Base-by-base conservation (phyloP, 2,113 vertebrate genomes). In the Paramormyrops kingsleyae region DNA sequence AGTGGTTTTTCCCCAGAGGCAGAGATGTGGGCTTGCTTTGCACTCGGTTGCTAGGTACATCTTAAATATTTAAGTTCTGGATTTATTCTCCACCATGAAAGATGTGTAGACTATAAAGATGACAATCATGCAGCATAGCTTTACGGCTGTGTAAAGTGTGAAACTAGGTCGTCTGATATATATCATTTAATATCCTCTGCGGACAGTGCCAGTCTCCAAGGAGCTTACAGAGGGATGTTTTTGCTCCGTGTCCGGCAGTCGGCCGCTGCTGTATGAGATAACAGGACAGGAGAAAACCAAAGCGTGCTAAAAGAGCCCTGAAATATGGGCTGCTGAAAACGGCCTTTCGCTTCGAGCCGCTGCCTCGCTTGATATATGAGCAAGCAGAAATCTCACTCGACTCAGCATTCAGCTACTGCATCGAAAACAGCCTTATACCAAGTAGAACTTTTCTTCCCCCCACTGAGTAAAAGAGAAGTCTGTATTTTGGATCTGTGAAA, bases 121-220 rank as follows among this genome's bases (percentile, higher is more conserved):
- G 92, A 92, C 92, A 91, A 89, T 92, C 88, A 89, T 77, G 88
- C 90, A 89, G 87, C 77, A 56, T 70, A 87, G 39, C 62, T 94
- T 93, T 92, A 92, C 91, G 91, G 85, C 89, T 83, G 88, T 39
- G 52, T 83, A 31, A 88, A 85, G 90, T 89, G 88, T 77, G 56
- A 88, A 70, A 74, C 77, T 50, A 91, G 24, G 59, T 39, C 13
- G 53, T 31, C 13, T 15, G 27, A 52, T 86, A 87, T 92, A 91
- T 92, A 92, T 93, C 88, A 92, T 88, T 91, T 93, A 90, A 90
- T 91, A 92, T 92, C 92, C 91, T 91, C 91, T 90, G 90, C 77
- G n/a, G 88, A 91, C 88, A 49, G 84, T 77, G 86, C 46, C 83
- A 80, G 88, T 46, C 87, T 90, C 53, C 47, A 89, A 88, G 89